A percentile compares a stretch with the other conserved stretches of the same genome.
phyloP scores from a whole-genome alignment of 2,888 invertebrate genomes.

The Acholoe squamosa region DNA sequence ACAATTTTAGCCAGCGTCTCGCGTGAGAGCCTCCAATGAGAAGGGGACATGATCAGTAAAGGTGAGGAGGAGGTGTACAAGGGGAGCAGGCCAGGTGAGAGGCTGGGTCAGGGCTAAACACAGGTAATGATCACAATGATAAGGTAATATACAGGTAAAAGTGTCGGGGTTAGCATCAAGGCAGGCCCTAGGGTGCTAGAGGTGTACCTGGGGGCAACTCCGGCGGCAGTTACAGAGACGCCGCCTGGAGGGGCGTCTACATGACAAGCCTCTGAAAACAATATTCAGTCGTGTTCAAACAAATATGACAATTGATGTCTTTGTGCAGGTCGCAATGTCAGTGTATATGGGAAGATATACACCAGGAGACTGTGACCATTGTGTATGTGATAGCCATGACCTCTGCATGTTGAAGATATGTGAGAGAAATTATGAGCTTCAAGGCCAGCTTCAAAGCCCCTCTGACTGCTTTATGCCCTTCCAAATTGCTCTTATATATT shows the following conservation, averaged over 20 bases:
- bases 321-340: not conserved
- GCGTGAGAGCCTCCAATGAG: not conserved
- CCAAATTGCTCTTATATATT: too few species aligned
- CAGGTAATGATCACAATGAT: constrained; percentile 11
- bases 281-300: not conserved
- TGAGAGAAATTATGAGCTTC: not conserved
- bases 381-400: not conserved
- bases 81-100: not conserved
- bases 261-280: not conserved
- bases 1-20: not conserved
- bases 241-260: not conserved
- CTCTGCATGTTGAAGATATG: not conserved
- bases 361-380: not conserved
- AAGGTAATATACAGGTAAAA: constrained; percentile 38
- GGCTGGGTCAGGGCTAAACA: not conserved
- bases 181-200: not conserved
- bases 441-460: too few species aligned
- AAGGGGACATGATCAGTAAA: not conserved
- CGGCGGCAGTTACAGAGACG: not conserved
- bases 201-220: not conserved
- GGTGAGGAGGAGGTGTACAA: not conserved
- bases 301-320: constrained; percentile 41
- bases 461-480: too few species aligned
- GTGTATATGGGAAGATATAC: not conserved
- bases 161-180: not conserved